Base-by-base conservation (phyloP, 2,888 invertebrate genomes). In the Lobophora halterata region DNA sequence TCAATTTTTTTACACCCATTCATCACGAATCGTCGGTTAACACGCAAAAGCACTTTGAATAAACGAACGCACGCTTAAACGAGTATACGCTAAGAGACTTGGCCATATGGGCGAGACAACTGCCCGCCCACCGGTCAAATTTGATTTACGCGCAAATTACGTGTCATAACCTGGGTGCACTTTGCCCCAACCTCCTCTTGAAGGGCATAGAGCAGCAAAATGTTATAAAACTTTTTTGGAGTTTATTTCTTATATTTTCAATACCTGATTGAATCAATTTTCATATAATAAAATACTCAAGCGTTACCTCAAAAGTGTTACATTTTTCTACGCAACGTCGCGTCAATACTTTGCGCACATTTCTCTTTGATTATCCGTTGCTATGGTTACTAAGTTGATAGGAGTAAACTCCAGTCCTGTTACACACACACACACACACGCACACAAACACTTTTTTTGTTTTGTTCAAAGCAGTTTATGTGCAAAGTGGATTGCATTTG, bases 111-210 rank as follows among this genome's bases (percentile, higher is more conserved):
- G 72, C 71, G 59, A 77, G 87, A 86, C 87, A 86, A 71, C 63
- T 55, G 50, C 54, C 72, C 86, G 73, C 86, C 87, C 74, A 83
- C 81, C 77, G 79, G 85, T 85, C 87, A 83, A 86, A 87, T 83
- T 85, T 87, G 87, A 87, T 87, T 86, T 86, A 87, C 86, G 83
- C 85, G 70, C 67, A 79, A 86, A 86, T 87, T 79, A 86, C 87
- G 79, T 86, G 85, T 83, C 83, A 83, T 85, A 83, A 79, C 75
- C 76, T 73, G 65, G 49, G 69, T 69, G 55, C 74, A 70, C 56
- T 60, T 61, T 61, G 64, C 55, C 50, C n/a, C 53, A 29, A 23
- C 55, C 51, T 55, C 45, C 52, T 52, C 46, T 35, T 19, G 21
- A 19, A 5, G 1, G 37, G 8, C 65, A 67, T 55, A 79, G 74